Evolutionary conservation across 1,140 invertebrate genomes (phyloP), one percentile per base, ranked within the genome.

Genomic region (Dinoponera quadriceps): DNA sequence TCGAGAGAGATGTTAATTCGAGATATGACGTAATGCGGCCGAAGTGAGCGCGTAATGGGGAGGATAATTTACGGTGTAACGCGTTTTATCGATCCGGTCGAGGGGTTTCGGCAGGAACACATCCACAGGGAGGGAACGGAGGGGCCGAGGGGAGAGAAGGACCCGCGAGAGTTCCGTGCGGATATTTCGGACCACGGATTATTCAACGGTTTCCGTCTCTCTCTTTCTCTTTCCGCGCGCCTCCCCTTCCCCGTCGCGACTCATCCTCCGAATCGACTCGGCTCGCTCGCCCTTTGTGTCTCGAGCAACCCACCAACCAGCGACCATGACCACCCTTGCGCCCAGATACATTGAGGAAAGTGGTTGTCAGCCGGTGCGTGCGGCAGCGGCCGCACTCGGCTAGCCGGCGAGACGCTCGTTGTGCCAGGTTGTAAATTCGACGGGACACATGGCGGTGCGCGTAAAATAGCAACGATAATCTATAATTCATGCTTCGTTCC

Each of bases 241-340:
- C 3, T 65, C 66, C 51, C 59, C 51, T 9, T 48, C 38, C n/a
- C 62, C 51, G 18, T 16, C 22, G 48, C 59, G 18, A 82, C 27
- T 25, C 71, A 60, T 82, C 59, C 71, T 82, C 44, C 62, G 44
- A 44, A 27, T 71, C 55, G 82, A 29, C 44, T 84, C 44, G 62
- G 27, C 69, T 71, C 65, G 63, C 51, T 44, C 75, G 65, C 75
- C 75, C 75, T 80, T 80, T 80, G 75, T 78, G 75, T 80, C 54
- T 22, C 75, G 33, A 80, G 16, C 65, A 51, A 71, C 63, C 38
- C 22, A 55, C 62, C 63, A 55, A 57, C 49, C 51, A 69, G 57
- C 65, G 65, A 80, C 75, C 75, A 80, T 80, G 75, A 80, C 75
- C 75, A 80, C 69, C 75, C 75, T 80, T 80, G 75, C 22, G 25